Evolutionary conservation across 2,797 vertebrate genomes (phyloP), one percentile per base, ranked within the genome.

Genomic region (Catharus ustulatus): DNA sequence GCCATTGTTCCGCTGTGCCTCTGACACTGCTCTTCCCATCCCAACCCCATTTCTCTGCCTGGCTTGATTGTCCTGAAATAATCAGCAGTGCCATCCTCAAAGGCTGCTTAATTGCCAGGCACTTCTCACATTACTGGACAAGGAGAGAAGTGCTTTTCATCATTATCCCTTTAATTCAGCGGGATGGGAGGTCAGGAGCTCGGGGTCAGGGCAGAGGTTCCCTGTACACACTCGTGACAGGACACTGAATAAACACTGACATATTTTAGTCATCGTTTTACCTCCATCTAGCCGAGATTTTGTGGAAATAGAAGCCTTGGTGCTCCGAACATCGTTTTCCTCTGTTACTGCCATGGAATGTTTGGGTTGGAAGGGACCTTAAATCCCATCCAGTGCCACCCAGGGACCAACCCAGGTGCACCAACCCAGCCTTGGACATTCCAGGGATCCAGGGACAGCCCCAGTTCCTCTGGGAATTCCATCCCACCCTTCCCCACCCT

Each of bases 1-100:
- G 75, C 52, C 80, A 74, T 95, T 94, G 93, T 96, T 83, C 52
- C 6, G 67, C 36, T 27, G 62, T 57, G 52, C 48, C 13, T 79
- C 55, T 84, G 77, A 89, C 52, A 48, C 49, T 3, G 10, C 45
- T 61, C 61, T 89, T 57, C 55, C 81, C 57, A 10, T 46, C 40
- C 74, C 29, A 38, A 13, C 55, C 89, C 76, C 42, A 0, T 73
- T 63, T 46, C 86, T 66, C 49, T 23, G 58, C 82, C 13, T 0
- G 57, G 38, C 49, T 84, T 63, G 83, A 90, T 84, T 84, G 75
- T 71, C 88, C 93, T 71, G 88, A 77, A 84, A 80, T 94, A 90
- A 93, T 89, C 14, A 9, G 63, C 84, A 18, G 77, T 87, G 90
- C 81, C 86, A n/a, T 52, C 84, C 83, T 82, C 63, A 90, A 91